Evolutionary conservation across 2,113 vertebrate species (phyloP).

Genomic region (Aplodontia rufa): DNA sequence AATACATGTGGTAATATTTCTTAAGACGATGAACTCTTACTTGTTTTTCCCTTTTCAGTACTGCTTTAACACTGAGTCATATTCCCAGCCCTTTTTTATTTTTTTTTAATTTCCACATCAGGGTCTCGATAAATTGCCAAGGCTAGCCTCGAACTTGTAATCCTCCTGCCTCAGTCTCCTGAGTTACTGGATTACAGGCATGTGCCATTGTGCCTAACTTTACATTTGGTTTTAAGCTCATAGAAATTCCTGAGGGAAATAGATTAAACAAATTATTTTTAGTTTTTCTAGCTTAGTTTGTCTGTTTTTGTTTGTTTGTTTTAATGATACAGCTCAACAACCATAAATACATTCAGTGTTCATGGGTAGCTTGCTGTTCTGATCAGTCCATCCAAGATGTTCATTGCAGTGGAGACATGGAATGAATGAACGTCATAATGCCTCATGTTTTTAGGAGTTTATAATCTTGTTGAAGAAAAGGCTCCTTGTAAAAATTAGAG

Average conservation of each 20-base stretch:
- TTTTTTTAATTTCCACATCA: too few relatives aligned
- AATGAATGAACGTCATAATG: neutral
- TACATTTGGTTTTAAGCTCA: neutral
- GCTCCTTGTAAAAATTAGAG: neutral
- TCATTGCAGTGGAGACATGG: neutral
- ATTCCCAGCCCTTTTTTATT: too few relatives aligned
- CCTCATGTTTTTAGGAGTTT: neutral
- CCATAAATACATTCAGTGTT: neutral
- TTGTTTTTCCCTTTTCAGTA: too few relatives aligned
- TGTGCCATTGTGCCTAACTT: too few relatives aligned
- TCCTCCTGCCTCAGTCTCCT: too few relatives aligned
- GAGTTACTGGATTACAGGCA: too few relatives aligned
- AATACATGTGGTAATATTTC: neutral
- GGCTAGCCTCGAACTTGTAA: too few relatives aligned
- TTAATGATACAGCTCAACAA: neutral
- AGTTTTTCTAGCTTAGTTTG: conserved; percentile 22
- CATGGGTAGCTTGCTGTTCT: neutral
- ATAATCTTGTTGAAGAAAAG: neutral
- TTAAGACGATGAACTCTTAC: neutral
- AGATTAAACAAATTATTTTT: neutral
- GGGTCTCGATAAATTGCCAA: too few relatives aligned
- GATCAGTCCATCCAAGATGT: neutral
- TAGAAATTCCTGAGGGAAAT: neutral
- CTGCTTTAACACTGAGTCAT: too few relatives aligned
- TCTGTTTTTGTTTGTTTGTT: neutral